A percentile compares a stretch with the other conserved stretches of the same genome.
phyloP scores from a whole-genome alignment of 2,888 invertebrate genomes.

The Orthonevra nobilis region DNA sequence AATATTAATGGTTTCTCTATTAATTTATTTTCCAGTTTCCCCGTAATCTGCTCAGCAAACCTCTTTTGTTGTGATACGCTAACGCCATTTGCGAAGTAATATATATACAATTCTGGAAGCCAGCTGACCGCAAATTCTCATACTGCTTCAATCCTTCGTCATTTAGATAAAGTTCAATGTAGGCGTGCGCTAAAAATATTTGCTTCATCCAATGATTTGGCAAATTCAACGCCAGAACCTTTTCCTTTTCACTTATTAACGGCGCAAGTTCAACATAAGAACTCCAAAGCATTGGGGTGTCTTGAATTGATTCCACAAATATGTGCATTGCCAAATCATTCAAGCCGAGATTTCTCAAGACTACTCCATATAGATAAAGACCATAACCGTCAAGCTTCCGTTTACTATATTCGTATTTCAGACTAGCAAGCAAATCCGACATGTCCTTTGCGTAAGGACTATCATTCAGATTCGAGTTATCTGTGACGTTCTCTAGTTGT shows the following conservation, averaged over 20 bases:
- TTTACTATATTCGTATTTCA: conserved; percentile 83
- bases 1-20: not conserved
- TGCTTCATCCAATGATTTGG: conserved; percentile 97
- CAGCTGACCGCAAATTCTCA: conserved; percentile 86
- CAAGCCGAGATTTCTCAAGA: conserved; percentile 92
- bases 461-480: conserved; percentile 80
- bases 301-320: conserved; percentile 88
- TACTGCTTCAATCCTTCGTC: conserved; percentile 94
- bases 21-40: conserved; percentile 54
- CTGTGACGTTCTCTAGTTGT: conserved; percentile 90
- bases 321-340: conserved; percentile 88
- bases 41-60: conserved; percentile 75
- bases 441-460: conserved; percentile 80
- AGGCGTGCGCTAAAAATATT: conserved; percentile 94
- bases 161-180: conserved; percentile 92
- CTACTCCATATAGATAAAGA: conserved; percentile 93
- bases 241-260: conserved; percentile 90
- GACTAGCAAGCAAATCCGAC: conserved; percentile 82
- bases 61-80: conserved; percentile 94
- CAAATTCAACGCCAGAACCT: conserved; percentile 83
- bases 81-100: conserved; percentile 95
- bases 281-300: conserved; percentile 94
- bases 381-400: conserved; percentile 91
- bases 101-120: conserved; percentile 93
- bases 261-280: conserved; percentile 96